A percentile compares a stretch with the other conserved stretches of the same genome.
Conservation (phyloP, 1,140 invertebrate genomes). For the Lepidurus arcticus region DNA sequence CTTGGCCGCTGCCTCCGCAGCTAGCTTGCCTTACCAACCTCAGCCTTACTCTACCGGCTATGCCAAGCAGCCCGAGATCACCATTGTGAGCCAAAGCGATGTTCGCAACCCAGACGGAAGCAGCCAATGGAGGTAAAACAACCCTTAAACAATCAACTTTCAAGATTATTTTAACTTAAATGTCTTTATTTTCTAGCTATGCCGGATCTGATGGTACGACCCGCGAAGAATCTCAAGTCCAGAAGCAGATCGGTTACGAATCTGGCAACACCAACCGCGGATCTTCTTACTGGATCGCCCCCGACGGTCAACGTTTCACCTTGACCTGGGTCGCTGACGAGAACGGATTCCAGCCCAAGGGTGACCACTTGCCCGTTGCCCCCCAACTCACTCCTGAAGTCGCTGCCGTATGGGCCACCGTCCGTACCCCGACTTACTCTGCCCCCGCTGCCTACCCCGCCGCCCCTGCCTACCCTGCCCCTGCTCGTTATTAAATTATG, state of each 20-base stretch:
- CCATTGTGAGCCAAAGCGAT: no score
- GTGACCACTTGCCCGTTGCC: no score
- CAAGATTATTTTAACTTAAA: neutral
- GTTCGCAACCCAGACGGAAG: no score
- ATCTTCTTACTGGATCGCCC: conserved; percentile 9
- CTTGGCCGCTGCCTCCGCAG: neutral
- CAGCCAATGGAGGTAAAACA: neutral
- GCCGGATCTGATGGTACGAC: neutral
- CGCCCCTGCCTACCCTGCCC: neutral
- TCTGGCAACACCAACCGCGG: conserved; percentile 30
- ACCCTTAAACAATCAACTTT: neutral
- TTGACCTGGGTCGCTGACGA: conserved; percentile 35
- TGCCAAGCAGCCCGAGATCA: no score
- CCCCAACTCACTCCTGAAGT: no score
- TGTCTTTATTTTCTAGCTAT: neutral
- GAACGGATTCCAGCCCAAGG: conserved; percentile 36
- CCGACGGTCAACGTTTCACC: neutral
- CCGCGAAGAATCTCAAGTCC: neutral
- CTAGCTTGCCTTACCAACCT: no score
- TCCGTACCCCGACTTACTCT: neutral
- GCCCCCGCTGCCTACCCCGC: neutral
- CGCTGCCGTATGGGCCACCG: neutral
- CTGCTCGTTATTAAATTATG: neutral
- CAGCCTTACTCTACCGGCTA: no score
- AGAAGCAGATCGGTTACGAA: conserved; percentile 28